These are phyloP conservation scores for Styela clava DNA, from an alignment of 23 tunicate genomes.

Conservation along the genomic window DNA sequence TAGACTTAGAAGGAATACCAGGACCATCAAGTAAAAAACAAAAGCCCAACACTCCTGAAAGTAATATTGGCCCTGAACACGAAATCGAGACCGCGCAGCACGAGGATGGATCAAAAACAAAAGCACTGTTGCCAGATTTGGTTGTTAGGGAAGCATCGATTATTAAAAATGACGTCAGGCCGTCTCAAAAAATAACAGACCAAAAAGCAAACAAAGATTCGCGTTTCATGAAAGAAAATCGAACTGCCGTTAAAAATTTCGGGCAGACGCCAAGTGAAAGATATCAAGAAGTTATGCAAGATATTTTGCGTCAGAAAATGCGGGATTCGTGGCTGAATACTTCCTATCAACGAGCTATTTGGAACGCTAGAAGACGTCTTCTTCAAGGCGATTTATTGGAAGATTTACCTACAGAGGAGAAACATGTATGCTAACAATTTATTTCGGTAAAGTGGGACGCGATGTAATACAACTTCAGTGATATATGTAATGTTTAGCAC, in stretches of 20 bases:
- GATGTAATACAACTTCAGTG: not conserved
- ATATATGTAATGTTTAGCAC: not conserved
- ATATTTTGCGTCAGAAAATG: conserved; percentile 20
- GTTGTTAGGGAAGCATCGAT: conserved; percentile 33
- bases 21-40: not conserved
- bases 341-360: conserved; percentile 53
- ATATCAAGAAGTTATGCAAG: conserved; percentile 10
- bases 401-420: not conserved
- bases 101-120: not conserved
- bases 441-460: not conserved
- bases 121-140: conserved; percentile 10
- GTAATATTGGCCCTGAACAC: not conserved
- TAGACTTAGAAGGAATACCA: not conserved
- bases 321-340: conserved; percentile 53
- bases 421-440: not conserved
- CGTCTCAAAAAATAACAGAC: not conserved
- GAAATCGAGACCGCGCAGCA: not conserved
- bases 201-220: not conserved
- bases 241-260: not conserved
- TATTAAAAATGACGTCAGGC: not conserved
- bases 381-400: not conserved
- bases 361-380: conserved; percentile 51
- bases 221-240: not conserved
- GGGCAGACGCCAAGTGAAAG: not conserved
- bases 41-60: not conserved